phyloP scores from a whole-genome alignment of 2,113 vertebrate species.

The Ramphastos sulfuratus region DNA sequence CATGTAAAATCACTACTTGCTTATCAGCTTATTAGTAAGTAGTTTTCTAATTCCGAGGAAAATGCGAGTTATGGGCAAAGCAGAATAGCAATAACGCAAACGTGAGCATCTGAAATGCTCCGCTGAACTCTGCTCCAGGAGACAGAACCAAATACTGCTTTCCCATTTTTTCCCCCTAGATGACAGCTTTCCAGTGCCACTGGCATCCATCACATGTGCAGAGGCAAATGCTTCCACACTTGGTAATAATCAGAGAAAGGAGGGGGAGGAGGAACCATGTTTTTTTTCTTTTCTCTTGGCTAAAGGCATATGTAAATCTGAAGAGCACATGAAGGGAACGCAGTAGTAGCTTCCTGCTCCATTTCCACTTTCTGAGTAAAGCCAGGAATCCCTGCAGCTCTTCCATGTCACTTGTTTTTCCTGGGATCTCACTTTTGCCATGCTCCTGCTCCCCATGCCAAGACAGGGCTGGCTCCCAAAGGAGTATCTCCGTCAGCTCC shows the following conservation, averaged over 20 bases:
- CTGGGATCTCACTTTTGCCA: not conserved
- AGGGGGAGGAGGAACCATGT: not conserved
- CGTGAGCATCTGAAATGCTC: not conserved
- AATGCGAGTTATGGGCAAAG: not conserved
- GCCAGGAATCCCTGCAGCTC: not conserved
- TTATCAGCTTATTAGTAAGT: not conserved
- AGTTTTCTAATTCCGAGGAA: constrained; percentile 1
- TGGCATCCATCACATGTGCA: constrained; percentile 43
- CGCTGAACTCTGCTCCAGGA: constrained; percentile 14
- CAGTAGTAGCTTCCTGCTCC: not conserved
- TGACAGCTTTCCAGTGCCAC: constrained; percentile 27
- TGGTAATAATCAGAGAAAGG: constrained; percentile 62
- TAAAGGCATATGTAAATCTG: not conserved
- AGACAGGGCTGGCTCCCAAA: not conserved
- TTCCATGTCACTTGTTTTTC: fast-evolving
- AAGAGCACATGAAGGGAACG: not conserved
- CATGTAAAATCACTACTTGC: not conserved
- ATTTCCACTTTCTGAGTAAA: not conserved
- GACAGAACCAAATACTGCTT: not conserved
- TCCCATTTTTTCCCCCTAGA: not conserved
- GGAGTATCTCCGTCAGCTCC: not conserved
- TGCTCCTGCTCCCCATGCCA: not conserved
- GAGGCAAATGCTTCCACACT: constrained; percentile 44
- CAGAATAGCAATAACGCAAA: not conserved
- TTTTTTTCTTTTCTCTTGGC: not conserved